These are phyloP conservation scores for Cephus runcator DNA, from an alignment of 2,888 invertebrate genomes.

Conservation along the genomic window DNA sequence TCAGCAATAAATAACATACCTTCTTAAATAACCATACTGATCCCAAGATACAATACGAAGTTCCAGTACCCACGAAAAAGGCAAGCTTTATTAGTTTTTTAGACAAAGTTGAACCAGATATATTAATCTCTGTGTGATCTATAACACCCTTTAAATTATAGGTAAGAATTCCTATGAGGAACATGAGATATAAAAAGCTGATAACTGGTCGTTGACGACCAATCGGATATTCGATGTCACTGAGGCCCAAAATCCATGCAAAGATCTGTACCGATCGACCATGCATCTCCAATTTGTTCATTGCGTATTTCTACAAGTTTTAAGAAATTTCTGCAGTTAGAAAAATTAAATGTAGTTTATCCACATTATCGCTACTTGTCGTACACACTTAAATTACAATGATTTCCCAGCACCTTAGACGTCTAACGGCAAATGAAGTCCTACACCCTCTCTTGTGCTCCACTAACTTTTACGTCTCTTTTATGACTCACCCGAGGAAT, in stretches of 20 bases:
- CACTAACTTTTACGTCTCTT: neutral
- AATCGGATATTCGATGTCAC: constrained; percentile 5
- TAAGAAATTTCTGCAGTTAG: neutral
- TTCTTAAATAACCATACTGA: neutral
- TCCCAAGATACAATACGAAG: neutral
- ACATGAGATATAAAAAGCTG: neutral
- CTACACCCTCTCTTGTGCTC: neutral
- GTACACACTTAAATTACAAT: neutral
- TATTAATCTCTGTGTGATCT: accelerated
- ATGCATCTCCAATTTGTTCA: neutral
- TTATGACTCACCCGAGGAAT: neutral
- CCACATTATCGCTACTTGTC: neutral
- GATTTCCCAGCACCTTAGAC: neutral
- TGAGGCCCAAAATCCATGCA: neutral
- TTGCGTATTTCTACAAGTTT: neutral
- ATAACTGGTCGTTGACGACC: neutral
- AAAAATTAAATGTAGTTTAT: neutral
- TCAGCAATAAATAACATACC: neutral
- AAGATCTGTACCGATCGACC: neutral
- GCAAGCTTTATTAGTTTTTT: accelerated
- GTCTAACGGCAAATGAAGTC: neutral
- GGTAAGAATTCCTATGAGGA: neutral
- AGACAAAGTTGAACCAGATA: neutral
- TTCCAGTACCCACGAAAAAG: neutral
- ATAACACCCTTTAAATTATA: neutral